A percentile compares a stretch with the other conserved stretches of the same genome.
These are phyloP conservation scores for Lepidurus apus DNA, from an alignment of 1,140 invertebrate genomes.

Conservation along the genomic window DNA sequence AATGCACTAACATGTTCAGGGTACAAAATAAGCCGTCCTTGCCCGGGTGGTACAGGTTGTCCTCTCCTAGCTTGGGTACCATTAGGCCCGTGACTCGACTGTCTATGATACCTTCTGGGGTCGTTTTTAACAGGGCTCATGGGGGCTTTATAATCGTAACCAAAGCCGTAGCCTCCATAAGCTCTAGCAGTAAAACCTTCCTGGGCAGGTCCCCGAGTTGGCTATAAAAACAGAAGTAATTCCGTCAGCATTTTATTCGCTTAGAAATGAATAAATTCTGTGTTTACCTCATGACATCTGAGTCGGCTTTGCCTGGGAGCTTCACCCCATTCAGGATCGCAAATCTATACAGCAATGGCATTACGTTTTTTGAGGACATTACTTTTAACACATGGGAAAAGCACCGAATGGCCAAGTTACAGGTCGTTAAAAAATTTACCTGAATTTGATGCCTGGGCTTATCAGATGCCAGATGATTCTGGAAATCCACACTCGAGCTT, in stretches of 20 bases:
- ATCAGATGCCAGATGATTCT: neutral
- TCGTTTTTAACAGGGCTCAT: conserved; percentile 13
- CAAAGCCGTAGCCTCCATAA: conserved; percentile 34
- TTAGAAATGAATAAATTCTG: neutral
- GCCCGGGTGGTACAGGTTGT: neutral
- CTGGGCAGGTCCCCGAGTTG: neutral
- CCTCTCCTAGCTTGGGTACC: neutral
- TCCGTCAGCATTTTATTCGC: too few relatives aligned
- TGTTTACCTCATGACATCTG: neutral
- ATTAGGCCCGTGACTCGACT: neutral
- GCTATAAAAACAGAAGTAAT: neutral
- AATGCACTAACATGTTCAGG: neutral
- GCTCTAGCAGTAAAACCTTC: conserved; percentile 20
- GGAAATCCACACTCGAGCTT: neutral
- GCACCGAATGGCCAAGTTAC: neutral
- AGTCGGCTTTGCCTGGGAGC: conserved; percentile 3
- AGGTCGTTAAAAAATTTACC: neutral
- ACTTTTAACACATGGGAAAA: neutral
- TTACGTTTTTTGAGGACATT: neutral
- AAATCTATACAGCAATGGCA: neutral
- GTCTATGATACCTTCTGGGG: neutral
- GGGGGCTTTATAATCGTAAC: conserved; percentile 27
- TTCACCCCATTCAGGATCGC: conserved; percentile 18
- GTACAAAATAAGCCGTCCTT: neutral
- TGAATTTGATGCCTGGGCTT: neutral